Percentiles rank a stretch among this genome's conserved stretches.
Conservation (phyloP, 2,113 vertebrate genomes). For the Plestiodon gilberti region DNA sequence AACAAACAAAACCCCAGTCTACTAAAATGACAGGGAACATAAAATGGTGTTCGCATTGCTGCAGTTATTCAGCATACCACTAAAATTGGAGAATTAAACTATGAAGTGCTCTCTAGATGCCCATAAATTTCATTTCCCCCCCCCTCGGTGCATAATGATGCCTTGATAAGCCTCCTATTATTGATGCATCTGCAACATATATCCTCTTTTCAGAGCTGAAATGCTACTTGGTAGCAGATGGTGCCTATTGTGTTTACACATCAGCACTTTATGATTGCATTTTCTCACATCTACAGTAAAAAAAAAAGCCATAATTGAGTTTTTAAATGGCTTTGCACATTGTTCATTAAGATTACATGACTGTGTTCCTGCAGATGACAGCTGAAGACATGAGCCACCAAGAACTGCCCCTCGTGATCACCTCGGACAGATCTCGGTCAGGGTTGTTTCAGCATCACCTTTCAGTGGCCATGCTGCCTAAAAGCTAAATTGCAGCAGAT, state of each 20-base stretch:
- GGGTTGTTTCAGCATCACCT: conserved; percentile 40
- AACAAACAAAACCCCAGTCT: conserved; percentile 37
- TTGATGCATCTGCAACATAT: conserved; percentile 74
- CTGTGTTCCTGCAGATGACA: conserved; percentile 66
- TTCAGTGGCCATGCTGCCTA: conserved; percentile 23
- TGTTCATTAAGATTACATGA: conserved; percentile 83
- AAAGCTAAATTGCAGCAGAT: conserved; percentile 44
- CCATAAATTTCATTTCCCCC: conserved; percentile 76
- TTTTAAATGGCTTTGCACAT: conserved; percentile 89
- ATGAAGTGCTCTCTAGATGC: conserved; percentile 76
- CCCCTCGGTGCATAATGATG: conserved; percentile 73
- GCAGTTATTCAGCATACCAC: conserved; percentile 71
- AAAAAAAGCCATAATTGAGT: conserved; percentile 83
- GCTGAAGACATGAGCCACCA: conserved; percentile 66
- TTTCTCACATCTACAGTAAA: conserved; percentile 79
- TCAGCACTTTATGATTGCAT: conserved; percentile 83
- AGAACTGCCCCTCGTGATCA: conserved; percentile 36
- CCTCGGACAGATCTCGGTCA: conserved; percentile 51
- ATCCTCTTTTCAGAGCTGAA: conserved; percentile 69
- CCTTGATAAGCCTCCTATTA: conserved; percentile 76
- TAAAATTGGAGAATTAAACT: conserved; percentile 74
- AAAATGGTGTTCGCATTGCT: conserved; percentile 60
- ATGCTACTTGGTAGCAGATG: conserved; percentile 76
- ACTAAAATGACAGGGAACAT: conserved; percentile 55
- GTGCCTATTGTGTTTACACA: conserved; percentile 84